Evolutionary conservation across 2,113 vertebrate species (phyloP), one percentile per base, ranked within the genome.

Genomic region (Daubentonia madagascariensis): DNA sequence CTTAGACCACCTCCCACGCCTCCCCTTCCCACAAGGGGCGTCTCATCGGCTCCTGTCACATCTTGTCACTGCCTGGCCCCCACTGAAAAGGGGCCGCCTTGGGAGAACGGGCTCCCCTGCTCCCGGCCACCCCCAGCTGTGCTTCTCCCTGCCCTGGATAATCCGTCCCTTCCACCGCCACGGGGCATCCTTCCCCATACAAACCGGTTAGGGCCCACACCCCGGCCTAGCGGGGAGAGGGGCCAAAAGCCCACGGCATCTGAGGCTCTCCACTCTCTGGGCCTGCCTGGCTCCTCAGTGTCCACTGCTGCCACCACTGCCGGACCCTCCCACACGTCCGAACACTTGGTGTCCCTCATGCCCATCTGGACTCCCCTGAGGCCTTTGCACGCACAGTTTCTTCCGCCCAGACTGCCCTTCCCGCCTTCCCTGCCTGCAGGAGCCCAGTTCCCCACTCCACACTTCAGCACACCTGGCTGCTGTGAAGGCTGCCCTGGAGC

Each of bases 361-460:
- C 18, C 3, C 10, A 0, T 1, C 4, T 8, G 61, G 11, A 5
- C 30, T 11, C 50, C 28, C 40, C 23, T 2, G 0, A 35, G 2
- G 30, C 75, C 54, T 4, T 9, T 9, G 52, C 17, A 1, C 30
- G n/a, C 22, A 43, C 48, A 1, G 5, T 12, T 61, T 5, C 54
- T 23, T 32, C 85, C 68, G 52, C 43, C 61, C 37, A 2, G 32
- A 40, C 0, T 22, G 0, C 61, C 50, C n/a, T 18, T n/a, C 50
- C 30, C 22, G 9, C 43, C 40, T 10, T 35, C 57, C 25, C 6
- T 1, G 18, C 57, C 76, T 22, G 50, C 37, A 0, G 37, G 65
- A 85, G 23, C 43, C 85, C 57, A 3, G 35, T 1, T 0, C 20
- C 40, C 10, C 14, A 20, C 10, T 61, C 4, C 35, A 5, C 22